Conservation (phyloP, 2,113 vertebrate species). For the Chamaetylas fuelleborni region DNA sequence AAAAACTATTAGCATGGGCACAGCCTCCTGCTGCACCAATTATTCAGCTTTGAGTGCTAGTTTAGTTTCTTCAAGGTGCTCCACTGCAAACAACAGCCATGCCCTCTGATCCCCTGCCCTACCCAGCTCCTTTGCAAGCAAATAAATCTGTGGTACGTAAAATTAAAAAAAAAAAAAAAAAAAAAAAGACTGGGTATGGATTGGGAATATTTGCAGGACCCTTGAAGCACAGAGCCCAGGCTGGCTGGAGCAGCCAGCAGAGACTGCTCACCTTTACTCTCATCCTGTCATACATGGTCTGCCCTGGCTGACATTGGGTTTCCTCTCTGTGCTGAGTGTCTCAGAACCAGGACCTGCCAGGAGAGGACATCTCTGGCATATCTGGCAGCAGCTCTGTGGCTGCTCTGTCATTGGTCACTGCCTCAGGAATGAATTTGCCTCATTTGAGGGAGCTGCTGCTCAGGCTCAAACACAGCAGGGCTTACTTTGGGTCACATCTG, state of each 20-base stretch:
- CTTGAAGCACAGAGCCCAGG: neutral
- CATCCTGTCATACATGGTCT: accelerated
- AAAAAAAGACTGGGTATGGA: neutral
- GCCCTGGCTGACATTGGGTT: accelerated
- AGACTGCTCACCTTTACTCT: neutral
- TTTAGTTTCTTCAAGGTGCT: constrained; percentile 38
- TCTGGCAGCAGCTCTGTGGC: neutral
- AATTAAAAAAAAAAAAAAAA: neutral
- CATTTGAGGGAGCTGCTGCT: neutral
- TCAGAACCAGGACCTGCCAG: neutral
- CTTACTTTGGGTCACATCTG: neutral
- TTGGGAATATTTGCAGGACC: neutral
- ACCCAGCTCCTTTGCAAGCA: neutral
- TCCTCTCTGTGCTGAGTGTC: neutral
- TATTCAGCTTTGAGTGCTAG: neutral
- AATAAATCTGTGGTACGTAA: neutral
- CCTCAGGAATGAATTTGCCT: neutral
- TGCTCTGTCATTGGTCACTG: neutral
- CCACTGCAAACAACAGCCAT: neutral
- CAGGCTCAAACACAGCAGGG: neutral
- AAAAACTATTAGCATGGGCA: constrained; percentile 61
- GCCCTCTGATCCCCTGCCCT: neutral
- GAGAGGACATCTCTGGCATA: neutral
- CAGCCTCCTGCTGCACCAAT: constrained; percentile 51
- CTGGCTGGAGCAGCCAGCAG: neutral